Conservation (phyloP, 2,113 vertebrate species). For the Halichoeres trimaculatus region DNA sequence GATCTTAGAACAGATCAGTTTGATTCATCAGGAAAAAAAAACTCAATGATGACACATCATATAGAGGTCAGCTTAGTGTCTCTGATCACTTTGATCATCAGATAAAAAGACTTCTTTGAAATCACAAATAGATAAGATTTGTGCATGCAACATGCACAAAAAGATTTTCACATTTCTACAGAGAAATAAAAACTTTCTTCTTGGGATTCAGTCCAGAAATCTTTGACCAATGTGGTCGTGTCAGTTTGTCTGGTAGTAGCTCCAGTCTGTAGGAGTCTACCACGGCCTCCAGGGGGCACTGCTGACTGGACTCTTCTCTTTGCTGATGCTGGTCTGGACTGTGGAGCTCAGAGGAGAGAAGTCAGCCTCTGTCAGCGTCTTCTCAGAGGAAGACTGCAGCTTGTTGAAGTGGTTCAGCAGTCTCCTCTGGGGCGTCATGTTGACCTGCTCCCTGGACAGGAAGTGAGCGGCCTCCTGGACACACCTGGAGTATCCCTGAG, state of each 20-base stretch:
- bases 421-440: conserved; percentile 11
- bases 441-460: no score
- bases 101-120: background rate
- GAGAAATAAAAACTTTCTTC: conserved; percentile 12
- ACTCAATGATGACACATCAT: background rate
- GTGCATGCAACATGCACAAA: background rate
- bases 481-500: no score
- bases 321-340: no score
- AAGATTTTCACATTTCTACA: background rate
- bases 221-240: conserved; percentile 54
- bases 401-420: conserved; percentile 53
- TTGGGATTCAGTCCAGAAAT: conserved; percentile 13
- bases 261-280: conserved; percentile 46
- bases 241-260: conserved; percentile 4
- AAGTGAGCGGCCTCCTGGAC: no score
- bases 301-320: conserved; percentile 61
- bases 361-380: conserved; percentile 38
- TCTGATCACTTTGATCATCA: background rate
- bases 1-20: conserved; percentile 8
- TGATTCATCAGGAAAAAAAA: background rate
- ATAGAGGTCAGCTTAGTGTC: background rate
- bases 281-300: conserved; percentile 75
- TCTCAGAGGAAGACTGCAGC: conserved; percentile 45
- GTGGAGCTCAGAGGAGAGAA: conserved; percentile 51
- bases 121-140: background rate